These are phyloP conservation scores for Caenorhabditis brenneri DNA, from an alignment of 1,140 invertebrate genomes.

Conservation along the genomic window DNA sequence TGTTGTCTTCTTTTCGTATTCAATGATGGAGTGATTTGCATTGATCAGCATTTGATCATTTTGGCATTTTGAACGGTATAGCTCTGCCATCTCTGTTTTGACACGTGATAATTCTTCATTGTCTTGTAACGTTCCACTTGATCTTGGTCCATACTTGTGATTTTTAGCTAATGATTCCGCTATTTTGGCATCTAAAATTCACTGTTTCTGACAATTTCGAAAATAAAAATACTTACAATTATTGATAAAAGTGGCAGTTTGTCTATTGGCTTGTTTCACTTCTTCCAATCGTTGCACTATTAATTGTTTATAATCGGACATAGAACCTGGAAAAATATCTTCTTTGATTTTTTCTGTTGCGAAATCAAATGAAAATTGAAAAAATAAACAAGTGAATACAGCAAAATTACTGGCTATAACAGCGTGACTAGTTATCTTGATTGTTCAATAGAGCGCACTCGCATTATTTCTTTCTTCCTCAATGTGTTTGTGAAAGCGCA, in stretches of 20 bases:
- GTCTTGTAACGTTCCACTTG: not conserved
- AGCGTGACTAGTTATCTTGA: not conserved
- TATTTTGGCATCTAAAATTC: not conserved
- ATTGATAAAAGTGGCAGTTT: not conserved
- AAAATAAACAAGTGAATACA: not conserved
- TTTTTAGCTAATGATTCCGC: not conserved
- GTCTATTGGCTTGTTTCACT: not conserved
- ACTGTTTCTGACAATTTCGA: too few species aligned
- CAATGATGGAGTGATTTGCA: not conserved
- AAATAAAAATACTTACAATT: not conserved
- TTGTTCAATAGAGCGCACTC: not conserved
- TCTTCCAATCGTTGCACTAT: not conserved
- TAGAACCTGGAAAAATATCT: not conserved
- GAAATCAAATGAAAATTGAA: not conserved
- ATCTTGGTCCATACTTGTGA: not conserved
- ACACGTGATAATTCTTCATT: not conserved
- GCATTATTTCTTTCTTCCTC: not conserved
- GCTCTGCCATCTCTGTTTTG: not conserved
- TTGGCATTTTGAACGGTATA: slow-evolving; percentile 13
- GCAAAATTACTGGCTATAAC: not conserved
- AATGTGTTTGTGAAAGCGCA: not conserved
- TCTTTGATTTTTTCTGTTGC: not conserved
- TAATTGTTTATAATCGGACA: not conserved
- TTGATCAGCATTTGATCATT: slow-evolving; percentile 10
- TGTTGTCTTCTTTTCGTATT: not conserved